These are phyloP conservation scores for Corvus moneduloides DNA, from an alignment of 2,113 vertebrate species.

Conservation along the genomic window DNA sequence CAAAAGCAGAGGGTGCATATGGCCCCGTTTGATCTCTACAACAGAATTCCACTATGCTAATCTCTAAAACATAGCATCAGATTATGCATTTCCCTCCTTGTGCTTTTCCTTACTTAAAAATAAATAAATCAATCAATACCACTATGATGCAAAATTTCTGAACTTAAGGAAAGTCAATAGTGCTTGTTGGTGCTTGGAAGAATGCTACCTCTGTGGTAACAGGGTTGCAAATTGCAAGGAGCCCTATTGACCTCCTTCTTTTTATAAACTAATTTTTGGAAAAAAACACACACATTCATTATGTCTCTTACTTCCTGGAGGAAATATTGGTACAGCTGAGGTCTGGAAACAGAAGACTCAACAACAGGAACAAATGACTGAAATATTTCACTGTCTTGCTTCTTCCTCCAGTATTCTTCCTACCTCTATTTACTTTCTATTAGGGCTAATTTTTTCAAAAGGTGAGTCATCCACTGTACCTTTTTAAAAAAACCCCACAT, in stretches of 20 bases:
- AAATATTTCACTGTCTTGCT: neutral
- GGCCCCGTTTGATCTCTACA: constrained; percentile 11
- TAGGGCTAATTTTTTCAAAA: neutral
- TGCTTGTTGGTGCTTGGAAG: neutral
- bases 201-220: neutral
- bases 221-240: neutral
- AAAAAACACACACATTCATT: constrained; percentile 25
- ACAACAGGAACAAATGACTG: neutral
- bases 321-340: neutral
- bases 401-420: neutral
- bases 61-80: neutral
- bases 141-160: neutral
- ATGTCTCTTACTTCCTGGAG: neutral
- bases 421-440: neutral
- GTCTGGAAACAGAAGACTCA: neutral
- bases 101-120: neutral
- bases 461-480: neutral
- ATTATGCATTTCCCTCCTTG: constrained; percentile 8
- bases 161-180: neutral
- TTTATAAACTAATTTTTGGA: constrained; percentile 33
- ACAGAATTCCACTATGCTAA: neutral
- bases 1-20: neutral
- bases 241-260: neutral
- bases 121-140: constrained; percentile 1
- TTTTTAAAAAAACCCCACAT: neutral